phyloP scores from a whole-genome alignment of 2,113 vertebrate species.

The Gallinago paraguaiae region DNA sequence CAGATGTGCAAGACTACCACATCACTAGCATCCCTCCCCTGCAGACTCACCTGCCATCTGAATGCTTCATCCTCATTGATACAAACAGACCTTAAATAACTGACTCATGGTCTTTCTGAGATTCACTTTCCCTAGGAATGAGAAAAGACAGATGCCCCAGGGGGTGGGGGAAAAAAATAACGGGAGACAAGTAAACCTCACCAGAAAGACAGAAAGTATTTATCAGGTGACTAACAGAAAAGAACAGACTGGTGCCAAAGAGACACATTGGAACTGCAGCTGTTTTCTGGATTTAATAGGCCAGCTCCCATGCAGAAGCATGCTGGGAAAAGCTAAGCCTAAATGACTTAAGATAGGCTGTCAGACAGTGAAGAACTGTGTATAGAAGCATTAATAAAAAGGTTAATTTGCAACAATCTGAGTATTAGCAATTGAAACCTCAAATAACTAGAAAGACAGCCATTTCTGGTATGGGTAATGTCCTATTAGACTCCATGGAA shows the following conservation, averaged over 20 bases:
- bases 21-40: not conserved
- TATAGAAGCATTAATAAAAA: not conserved
- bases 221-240: not conserved
- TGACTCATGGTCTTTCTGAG: not conserved
- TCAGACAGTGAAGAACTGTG: not conserved
- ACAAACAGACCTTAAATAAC: not conserved
- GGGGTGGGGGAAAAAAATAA: not conserved
- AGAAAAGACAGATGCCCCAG: not conserved
- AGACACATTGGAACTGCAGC: not conserved
- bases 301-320: not conserved
- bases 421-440: not conserved
- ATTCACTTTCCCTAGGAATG: not conserved
- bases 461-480: not conserved
- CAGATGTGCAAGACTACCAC: not conserved
- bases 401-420: not conserved
- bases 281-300: not conserved
- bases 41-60: not conserved
- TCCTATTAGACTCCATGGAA: not conserved
- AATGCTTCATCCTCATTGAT: not conserved
- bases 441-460: not conserved
- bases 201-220: not conserved
- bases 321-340: not conserved
- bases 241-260: not conserved
- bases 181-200: not conserved
- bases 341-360: not conserved